Evolutionary conservation across 2,113 vertebrate genomes (phyloP), one percentile per base, ranked within the genome.

Genomic region (Rostratula benghalensis): DNA sequence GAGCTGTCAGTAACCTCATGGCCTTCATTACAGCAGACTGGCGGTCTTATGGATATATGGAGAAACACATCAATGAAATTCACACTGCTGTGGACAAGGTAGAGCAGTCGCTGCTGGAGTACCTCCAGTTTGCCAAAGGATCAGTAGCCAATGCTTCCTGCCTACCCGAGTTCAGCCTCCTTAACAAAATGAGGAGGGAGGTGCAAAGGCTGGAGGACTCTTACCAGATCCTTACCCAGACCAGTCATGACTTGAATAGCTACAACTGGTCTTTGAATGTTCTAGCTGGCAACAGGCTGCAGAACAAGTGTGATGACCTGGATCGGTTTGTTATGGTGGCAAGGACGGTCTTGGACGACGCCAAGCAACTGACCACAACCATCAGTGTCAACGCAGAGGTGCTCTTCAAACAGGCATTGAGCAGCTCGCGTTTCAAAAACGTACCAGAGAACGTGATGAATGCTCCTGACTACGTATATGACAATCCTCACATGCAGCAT

Each of bases 321-420:
- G 99, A 99, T 64, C 98, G 99, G 60, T 99, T 99, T 60, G 94
- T 99, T 46, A 99, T 99, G 99, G 99, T 99, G 80, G 99, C 99
- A 8, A 98, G 98, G 97, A 98, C 98, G 0, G 98, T 99, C 20
- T 98, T 98, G 0, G 99, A 99, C 0, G 99, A 99, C 37, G 97
- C 98, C 94, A 99, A 99, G 70, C 99, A 99, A 89, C 97, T 99
- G 90, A 98, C 98, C 86, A 99, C 98, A 30, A 99, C 98, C 6
- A 98, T 99, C 93, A 97, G 98, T 27, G 56, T 97, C 97, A 98
- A 98, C 0, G 98, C 98, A 0, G 99, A 99, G 91, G 91, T 98
- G 78, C 98, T 99, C 63, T 99, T 99, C 97, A 97, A 91, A 80
- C 97, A 97, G 35, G 87, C 88, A 0, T 87, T 97, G 3, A 57